phyloP scores from a whole-genome alignment of 1,140 invertebrate genomes.

The Portunus trituberculatus region DNA sequence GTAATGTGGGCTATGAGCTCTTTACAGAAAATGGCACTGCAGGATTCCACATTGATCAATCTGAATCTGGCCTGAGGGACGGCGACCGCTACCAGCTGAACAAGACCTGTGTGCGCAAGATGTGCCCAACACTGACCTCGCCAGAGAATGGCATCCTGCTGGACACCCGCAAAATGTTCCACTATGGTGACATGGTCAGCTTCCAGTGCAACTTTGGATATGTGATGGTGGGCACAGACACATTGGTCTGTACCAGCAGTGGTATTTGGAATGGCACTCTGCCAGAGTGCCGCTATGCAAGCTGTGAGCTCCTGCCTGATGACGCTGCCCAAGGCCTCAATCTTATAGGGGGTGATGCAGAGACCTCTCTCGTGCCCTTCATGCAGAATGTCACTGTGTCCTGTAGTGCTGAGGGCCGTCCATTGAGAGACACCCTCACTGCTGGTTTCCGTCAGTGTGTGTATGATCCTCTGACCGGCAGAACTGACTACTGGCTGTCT shows the following conservation, averaged over 20 bases:
- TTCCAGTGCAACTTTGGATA: constrained; percentile 98
- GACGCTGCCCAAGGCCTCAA: constrained; percentile 92
- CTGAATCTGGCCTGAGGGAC: constrained; percentile 92
- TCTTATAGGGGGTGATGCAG: constrained; percentile 87
- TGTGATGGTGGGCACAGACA: constrained; percentile 91
- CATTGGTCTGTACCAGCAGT: constrained; percentile 92
- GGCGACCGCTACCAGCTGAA: constrained; percentile 95
- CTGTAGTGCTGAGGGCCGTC: constrained; percentile 89
- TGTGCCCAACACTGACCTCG: constrained; percentile 90
- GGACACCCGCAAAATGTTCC: constrained; percentile 88
- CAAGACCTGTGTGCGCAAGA: constrained; percentile 96
- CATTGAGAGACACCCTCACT: constrained; percentile 89
- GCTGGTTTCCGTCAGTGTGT: constrained; percentile 95
- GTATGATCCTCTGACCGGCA: constrained; percentile 89
- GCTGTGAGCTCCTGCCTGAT: constrained; percentile 93
- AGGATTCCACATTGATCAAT: constrained; percentile 90
- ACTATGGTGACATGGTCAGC: constrained; percentile 93
- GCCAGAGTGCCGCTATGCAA: constrained; percentile 89
- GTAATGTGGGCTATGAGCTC: constrained; percentile 95
- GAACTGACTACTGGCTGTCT: constrained; percentile 95
- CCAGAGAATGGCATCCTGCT: constrained; percentile 95
- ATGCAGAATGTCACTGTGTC: constrained; percentile 93
- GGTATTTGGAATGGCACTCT: constrained; percentile 96
- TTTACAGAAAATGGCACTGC: constrained; percentile 95
- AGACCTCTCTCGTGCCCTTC: constrained; percentile 91